Conservation (phyloP, 2,113 vertebrate species). For the Charina bottae region DNA sequence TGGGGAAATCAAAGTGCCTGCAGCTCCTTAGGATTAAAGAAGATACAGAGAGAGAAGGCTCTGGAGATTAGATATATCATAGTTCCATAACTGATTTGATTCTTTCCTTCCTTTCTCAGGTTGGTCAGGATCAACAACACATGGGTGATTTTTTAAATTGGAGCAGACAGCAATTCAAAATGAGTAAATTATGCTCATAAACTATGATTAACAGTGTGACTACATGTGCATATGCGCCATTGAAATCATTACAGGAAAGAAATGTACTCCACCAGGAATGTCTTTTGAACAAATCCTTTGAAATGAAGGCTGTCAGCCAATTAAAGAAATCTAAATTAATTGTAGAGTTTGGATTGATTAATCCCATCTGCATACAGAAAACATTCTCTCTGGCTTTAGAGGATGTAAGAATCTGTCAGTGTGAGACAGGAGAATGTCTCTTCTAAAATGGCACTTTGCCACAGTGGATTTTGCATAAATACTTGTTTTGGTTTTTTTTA, state of each 20-base stretch:
- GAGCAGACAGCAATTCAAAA: neutral
- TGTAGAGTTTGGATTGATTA: constrained; percentile 2
- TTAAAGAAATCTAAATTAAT: constrained; percentile 26
- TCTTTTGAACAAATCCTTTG: constrained; percentile 25
- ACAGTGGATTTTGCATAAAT: neutral
- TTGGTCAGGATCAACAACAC: neutral
- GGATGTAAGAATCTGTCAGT: neutral
- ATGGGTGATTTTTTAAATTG: neutral
- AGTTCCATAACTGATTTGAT: neutral
- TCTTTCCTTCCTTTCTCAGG: neutral
- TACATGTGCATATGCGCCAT: neutral
- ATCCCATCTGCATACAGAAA: constrained; percentile 4
- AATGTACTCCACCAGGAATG: neutral
- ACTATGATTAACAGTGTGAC: constrained; percentile 8
- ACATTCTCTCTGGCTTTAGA: constrained; percentile 1
- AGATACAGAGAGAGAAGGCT: neutral
- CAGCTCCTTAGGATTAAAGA: neutral
- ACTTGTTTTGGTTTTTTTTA: neutral
- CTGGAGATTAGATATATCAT: neutral
- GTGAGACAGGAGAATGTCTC: neutral
- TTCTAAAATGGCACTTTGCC: neutral
- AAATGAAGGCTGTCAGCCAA: constrained; percentile 15
- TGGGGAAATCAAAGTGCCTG: neutral
- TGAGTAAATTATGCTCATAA: neutral
- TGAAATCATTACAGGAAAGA: constrained; percentile 1